A percentile compares a stretch with the other conserved stretches of the same genome.
These are phyloP conservation scores for Smittia aterrima DNA, from an alignment of 2,888 invertebrate genomes.

Conservation along the genomic window DNA sequence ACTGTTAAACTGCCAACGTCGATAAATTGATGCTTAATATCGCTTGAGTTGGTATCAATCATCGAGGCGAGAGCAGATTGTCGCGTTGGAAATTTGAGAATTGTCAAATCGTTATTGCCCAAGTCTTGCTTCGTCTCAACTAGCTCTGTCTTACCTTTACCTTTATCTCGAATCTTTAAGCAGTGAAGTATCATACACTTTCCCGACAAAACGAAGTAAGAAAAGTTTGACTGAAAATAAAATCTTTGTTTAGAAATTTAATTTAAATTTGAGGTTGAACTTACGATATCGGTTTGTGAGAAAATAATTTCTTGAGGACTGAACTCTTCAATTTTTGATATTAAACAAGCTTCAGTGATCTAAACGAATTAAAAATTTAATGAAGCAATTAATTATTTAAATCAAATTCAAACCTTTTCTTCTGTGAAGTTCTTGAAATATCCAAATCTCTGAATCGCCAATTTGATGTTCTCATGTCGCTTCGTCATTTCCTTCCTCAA, in stretches of 20 bases:
- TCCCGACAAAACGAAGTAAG: constrained; percentile 51
- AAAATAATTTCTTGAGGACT: constrained; percentile 50
- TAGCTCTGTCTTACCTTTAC: constrained; percentile 9
- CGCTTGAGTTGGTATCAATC: neutral
- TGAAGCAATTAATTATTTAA: neutral
- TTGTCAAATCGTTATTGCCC: neutral
- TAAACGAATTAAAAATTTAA: neutral
- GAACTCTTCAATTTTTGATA: constrained; percentile 47
- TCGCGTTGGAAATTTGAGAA: neutral
- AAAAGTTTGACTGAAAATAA: constrained; percentile 45
- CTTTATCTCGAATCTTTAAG: constrained; percentile 48
- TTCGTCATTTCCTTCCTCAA: constrained; percentile 48
- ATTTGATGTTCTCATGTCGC: constrained; percentile 49
- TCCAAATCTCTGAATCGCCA: constrained; percentile 48
- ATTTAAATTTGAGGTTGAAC: neutral
- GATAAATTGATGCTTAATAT: constrained; percentile 48
- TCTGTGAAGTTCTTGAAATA: constrained; percentile 49
- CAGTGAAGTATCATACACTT: constrained; percentile 52
- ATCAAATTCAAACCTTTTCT: constrained; percentile 46
- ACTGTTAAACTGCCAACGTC: constrained; percentile 50
- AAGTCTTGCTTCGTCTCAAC: neutral
- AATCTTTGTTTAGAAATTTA: constrained; percentile 45
- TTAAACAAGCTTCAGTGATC: constrained; percentile 43
- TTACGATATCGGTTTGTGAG: constrained; percentile 46
- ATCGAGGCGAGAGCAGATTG: neutral